Conservation (phyloP, 1,140 invertebrate species). For the Leptopilina clavipes region DNA sequence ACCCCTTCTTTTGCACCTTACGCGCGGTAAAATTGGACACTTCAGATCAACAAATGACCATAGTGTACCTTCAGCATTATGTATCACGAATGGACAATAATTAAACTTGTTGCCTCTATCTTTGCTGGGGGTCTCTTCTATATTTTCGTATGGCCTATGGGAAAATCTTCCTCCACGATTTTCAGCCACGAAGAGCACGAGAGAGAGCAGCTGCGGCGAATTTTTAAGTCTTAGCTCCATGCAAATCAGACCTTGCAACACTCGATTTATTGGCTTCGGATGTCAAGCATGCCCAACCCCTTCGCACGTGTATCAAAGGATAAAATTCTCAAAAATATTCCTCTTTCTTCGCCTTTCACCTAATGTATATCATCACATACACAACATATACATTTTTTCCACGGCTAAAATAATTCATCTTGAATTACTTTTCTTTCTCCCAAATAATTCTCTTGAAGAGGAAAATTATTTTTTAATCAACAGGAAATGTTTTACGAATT, state of each 20-base stretch:
- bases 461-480: too few relatives aligned
- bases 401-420: too few relatives aligned
- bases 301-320: background rate
- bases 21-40: constrained; percentile 40
- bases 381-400: too few relatives aligned
- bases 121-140: constrained; percentile 62
- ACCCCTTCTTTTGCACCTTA: constrained; percentile 61
- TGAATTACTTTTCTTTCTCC: too few relatives aligned
- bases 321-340: background rate
- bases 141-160: constrained; percentile 56
- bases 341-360: background rate
- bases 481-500: background rate
- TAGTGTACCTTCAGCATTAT: constrained; percentile 45
- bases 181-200: constrained; percentile 42
- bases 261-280: constrained; percentile 60
- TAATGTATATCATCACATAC: too few relatives aligned
- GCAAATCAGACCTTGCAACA: constrained; percentile 56
- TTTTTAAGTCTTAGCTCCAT: constrained; percentile 64
- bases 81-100: constrained; percentile 40
- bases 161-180: constrained; percentile 59
- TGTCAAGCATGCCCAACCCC: constrained; percentile 44
- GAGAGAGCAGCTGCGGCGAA: constrained; percentile 52
- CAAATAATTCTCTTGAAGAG: too few relatives aligned
- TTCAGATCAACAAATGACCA: constrained; percentile 44
- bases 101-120: constrained; percentile 41